Evolutionary conservation across 2,888 invertebrate species (phyloP).

Genomic region (Thymelicus acteon): DNA sequence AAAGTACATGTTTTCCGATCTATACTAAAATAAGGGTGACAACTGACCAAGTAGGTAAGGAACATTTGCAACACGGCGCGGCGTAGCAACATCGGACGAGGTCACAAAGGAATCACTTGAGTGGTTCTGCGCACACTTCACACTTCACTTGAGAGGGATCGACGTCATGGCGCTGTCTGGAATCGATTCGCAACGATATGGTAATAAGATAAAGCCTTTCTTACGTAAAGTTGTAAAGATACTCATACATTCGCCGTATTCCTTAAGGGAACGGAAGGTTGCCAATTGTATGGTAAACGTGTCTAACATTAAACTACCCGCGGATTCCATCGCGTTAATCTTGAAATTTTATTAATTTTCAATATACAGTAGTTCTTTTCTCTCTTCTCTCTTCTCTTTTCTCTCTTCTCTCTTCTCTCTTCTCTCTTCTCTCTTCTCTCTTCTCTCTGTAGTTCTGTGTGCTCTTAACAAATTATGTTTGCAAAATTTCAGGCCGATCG

Average conservation of each 20-base stretch:
- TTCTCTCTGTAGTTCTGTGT: too few species aligned
- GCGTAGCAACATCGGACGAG: neutral
- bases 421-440: too few species aligned
- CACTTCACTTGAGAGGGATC: slow-evolving; percentile 25
- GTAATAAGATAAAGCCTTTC: neutral
- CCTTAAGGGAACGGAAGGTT: too few species aligned
- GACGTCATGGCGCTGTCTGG: slow-evolving; percentile 15
- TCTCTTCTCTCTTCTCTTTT: too few species aligned
- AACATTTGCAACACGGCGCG: neutral
- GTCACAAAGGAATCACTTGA: slow-evolving; percentile 27
- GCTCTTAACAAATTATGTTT: too few species aligned
- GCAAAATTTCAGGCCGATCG: too few species aligned
- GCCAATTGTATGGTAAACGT: too few species aligned
- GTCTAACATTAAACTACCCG: too few species aligned
- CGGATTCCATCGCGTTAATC: too few species aligned
- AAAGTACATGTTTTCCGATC: neutral
- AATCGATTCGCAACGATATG: slow-evolving; percentile 26
- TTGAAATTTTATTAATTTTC: too few species aligned
- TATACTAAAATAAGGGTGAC: neutral
- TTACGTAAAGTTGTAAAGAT: neutral
- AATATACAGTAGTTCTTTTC: too few species aligned
- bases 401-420: too few species aligned
- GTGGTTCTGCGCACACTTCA: slow-evolving; percentile 28
- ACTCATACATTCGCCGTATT: neutral
- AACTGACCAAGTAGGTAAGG: neutral